phyloP scores from a whole-genome alignment of 2,888 invertebrate genomes.

The Tachystola acroxantha region DNA sequence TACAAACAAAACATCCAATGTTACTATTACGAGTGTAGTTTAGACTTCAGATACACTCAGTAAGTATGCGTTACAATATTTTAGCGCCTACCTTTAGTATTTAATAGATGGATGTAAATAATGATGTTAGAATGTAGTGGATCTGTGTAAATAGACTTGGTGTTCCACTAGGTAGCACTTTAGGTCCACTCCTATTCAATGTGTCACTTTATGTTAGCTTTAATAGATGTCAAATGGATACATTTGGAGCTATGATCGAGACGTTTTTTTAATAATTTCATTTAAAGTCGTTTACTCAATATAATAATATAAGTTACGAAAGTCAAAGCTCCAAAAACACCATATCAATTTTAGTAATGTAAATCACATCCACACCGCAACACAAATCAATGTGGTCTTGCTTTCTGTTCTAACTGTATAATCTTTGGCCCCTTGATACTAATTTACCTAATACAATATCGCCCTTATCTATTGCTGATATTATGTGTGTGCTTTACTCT shows the following conservation, averaged over 20 bases:
- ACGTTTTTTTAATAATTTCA: neutral
- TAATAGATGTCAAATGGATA: constrained; percentile 20
- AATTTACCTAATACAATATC: neutral
- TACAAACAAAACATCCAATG: too few relatives aligned
- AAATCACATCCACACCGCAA: constrained; percentile 34
- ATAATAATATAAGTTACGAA: neutral
- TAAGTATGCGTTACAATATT: too few relatives aligned
- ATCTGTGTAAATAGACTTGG: constrained; percentile 30
- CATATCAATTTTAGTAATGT: constrained; percentile 7
- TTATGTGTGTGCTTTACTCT: constrained; percentile 28
- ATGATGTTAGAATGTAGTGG: constrained; percentile 11
- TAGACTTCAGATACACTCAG: too few relatives aligned
- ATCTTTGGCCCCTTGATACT: constrained; percentile 2
- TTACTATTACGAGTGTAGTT: too few relatives aligned
- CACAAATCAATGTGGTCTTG: constrained; percentile 42
- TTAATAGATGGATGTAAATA: constrained; percentile 8
- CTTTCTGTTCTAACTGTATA: constrained; percentile 27
- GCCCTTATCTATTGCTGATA: constrained; percentile 7
- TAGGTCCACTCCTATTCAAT: constrained; percentile 30
- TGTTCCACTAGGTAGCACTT: constrained; percentile 37
- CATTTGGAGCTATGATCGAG: constrained; percentile 22
- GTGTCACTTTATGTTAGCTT: constrained; percentile 15
- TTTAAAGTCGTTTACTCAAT: neutral
- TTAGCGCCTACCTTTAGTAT: too few relatives aligned
- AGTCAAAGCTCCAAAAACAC: constrained; percentile 35